These are phyloP conservation scores for Leptopterna dolabrata DNA, from an alignment of 2,888 invertebrate genomes.

Conservation along the genomic window DNA sequence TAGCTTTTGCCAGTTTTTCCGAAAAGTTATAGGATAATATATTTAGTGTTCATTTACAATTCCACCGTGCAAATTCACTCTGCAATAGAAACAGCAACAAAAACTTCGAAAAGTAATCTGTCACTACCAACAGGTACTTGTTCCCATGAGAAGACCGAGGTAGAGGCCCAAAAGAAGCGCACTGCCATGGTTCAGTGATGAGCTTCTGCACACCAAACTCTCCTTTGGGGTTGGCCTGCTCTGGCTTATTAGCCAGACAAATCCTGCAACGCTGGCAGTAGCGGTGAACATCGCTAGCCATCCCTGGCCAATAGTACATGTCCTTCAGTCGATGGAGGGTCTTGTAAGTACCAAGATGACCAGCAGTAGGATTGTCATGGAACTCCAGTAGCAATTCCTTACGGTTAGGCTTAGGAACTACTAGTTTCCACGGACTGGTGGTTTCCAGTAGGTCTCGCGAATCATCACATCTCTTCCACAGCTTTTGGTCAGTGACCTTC, in stretches of 20 bases:
- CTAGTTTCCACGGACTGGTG: background rate
- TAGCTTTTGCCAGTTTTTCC: too few species aligned
- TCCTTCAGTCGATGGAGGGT: background rate
- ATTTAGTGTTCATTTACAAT: too few species aligned
- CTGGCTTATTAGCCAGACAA: constrained; percentile 3
- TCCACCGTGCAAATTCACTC: too few species aligned
- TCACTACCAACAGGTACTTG: background rate
- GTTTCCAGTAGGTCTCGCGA: background rate
- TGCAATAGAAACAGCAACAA: background rate
- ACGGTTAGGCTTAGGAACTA: constrained; percentile 20
- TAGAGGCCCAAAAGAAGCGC: background rate
- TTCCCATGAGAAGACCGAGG: background rate
- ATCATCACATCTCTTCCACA: background rate
- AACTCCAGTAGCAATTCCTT: constrained; percentile 36
- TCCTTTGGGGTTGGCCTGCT: background rate
- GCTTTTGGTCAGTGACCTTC: background rate
- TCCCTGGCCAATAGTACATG: background rate
- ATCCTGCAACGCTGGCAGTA: background rate
- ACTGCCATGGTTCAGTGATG: background rate
- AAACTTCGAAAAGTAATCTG: constrained; percentile 1
- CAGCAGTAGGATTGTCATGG: background rate
- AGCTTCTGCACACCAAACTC: background rate
- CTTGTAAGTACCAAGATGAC: background rate
- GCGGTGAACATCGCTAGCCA: background rate
- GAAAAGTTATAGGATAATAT: too few species aligned